Conservation (phyloP, 2,888 invertebrate genomes). For the Nomada fucata region DNA sequence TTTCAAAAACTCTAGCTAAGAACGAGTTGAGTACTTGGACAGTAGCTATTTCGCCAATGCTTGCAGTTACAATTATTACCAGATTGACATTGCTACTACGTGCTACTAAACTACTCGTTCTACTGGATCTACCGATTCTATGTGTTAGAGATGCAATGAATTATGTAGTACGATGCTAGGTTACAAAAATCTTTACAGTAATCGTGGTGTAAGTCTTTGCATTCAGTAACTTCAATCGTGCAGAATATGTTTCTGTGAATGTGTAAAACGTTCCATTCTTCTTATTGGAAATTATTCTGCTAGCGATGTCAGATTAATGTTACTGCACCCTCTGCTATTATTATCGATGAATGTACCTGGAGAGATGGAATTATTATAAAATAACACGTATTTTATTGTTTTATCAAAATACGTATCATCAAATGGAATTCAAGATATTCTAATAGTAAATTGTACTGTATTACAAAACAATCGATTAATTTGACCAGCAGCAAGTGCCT, state of each 20-base stretch:
- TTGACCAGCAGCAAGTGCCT: too few relatives aligned
- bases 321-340: slow-evolving; percentile 23
- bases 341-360: slow-evolving; percentile 43
- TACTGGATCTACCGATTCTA: slow-evolving; percentile 23
- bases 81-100: neutral
- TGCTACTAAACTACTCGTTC: slow-evolving; percentile 20
- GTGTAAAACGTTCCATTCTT: neutral
- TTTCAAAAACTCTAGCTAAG: slow-evolving; percentile 53
- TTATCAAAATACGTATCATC: too few relatives aligned
- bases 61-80: slow-evolving; percentile 18
- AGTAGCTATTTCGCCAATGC: too few relatives aligned
- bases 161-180: slow-evolving; percentile 2
- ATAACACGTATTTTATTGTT: neutral
- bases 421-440: too few relatives aligned
- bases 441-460: neutral
- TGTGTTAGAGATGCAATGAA: slow-evolving; percentile 7
- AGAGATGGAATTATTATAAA: neutral
- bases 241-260: neutral
- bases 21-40: slow-evolving; percentile 41
- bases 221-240: slow-evolving; percentile 50
- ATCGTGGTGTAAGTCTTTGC: slow-evolving; percentile 4
- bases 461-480: neutral
- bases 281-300: neutral
- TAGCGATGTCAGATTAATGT: slow-evolving; percentile 17
- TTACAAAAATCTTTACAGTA: slow-evolving; percentile 23